phyloP scores from a whole-genome alignment of 2,888 invertebrate genomes.

The Oscheius myriophilus region DNA sequence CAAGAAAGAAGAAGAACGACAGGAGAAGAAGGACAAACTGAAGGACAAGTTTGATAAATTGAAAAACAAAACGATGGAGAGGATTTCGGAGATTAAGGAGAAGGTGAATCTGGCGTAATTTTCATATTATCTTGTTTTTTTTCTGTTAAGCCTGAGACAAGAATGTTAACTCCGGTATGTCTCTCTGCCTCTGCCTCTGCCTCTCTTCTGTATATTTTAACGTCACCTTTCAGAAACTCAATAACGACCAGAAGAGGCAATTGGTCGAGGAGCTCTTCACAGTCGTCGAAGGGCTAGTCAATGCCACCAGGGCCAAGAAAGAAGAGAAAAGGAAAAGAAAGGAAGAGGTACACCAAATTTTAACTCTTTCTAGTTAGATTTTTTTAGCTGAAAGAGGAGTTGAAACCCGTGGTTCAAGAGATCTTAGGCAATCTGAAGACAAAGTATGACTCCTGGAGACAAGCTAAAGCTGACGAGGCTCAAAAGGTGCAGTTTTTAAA shows the following conservation, averaged over 20 bases:
- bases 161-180: too few species aligned
- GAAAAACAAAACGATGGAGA: background rate
- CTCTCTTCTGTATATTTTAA: too few species aligned
- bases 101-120: background rate
- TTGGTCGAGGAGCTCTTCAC: constrained; percentile 1
- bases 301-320: constrained; percentile 10
- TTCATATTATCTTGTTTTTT: background rate
- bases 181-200: too few species aligned
- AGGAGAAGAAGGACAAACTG: background rate
- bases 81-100: constrained; percentile 1
- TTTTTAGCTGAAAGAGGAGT: background rate
- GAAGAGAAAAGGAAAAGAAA: constrained; percentile 7
- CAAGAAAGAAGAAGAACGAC: background rate
- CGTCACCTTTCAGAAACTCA: too few species aligned
- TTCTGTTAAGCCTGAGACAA: too few species aligned
- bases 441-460: constrained; percentile 4
- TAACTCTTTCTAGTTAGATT: too few species aligned
- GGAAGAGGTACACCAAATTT: background rate
- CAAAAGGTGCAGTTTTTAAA: constrained; percentile 19
- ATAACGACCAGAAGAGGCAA: background rate
- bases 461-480: constrained; percentile 11
- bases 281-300: constrained; percentile 13
- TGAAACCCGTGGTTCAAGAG: constrained; percentile 12
- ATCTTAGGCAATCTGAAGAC: constrained; percentile 14
- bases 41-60: background rate